Evolutionary conservation across 2,888 invertebrate species (phyloP).

Genomic region (Polydrusus cervinus): DNA sequence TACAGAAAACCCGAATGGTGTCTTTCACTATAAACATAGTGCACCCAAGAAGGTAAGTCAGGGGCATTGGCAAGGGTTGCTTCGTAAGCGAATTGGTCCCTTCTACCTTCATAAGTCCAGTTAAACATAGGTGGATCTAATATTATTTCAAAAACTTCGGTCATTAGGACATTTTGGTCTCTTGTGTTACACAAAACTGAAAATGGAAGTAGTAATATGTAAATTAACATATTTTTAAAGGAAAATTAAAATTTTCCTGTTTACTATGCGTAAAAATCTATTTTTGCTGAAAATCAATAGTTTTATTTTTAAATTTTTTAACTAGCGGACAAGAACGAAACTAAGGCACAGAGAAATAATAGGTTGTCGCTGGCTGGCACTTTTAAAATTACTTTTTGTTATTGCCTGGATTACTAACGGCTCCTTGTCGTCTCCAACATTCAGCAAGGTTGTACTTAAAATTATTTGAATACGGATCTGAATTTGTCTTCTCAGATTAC

Average conservation of each 20-base stretch:
- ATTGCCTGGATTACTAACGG: too few relatives aligned
- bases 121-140: constrained; percentile 86
- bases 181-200: constrained; percentile 45
- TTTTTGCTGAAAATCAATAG: constrained; percentile 12
- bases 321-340: not conserved
- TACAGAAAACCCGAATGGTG: constrained; percentile 88
- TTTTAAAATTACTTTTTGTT: too few relatives aligned
- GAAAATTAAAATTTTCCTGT: not conserved
- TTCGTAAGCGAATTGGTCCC: constrained; percentile 78
- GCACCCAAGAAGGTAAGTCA: constrained; percentile 90
- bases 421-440: too few relatives aligned
- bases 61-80: constrained; percentile 85
- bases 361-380: too few relatives aligned
- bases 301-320: constrained; percentile 18
- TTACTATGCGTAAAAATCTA: not conserved
- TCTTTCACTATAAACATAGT: constrained; percentile 86
- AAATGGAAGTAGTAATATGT: constrained; percentile 8
- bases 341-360: not conserved
- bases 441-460: too few relatives aligned
- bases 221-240: not conserved
- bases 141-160: constrained; percentile 86
- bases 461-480: constrained; percentile 2
- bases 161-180: constrained; percentile 76
- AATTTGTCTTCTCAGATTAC: too few relatives aligned
- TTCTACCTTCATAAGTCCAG: constrained; percentile 82